Evolutionary conservation across 1,140 invertebrate genomes (phyloP).

Genomic region (Papilio polytes): DNA sequence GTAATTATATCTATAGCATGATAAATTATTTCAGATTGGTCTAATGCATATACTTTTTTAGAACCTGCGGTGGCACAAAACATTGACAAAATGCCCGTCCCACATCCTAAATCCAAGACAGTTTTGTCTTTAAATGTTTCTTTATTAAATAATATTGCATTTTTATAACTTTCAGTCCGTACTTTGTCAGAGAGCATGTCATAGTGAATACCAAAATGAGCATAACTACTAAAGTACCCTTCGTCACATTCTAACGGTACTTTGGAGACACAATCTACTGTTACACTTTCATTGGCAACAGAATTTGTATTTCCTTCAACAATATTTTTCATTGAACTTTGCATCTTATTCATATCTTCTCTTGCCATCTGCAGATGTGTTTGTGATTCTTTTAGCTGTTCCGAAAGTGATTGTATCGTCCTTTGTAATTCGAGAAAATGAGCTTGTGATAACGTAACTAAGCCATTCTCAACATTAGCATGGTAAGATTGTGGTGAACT

Average conservation of each 20-base stretch:
- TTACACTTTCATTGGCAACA: slow-evolving; percentile 60
- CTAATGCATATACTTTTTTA: slow-evolving; percentile 94
- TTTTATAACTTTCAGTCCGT: slow-evolving; percentile 95
- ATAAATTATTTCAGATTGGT: slow-evolving; percentile 94
- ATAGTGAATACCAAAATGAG: slow-evolving; percentile 99
- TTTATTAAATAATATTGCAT: slow-evolving; percentile 95
- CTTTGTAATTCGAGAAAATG: slow-evolving; percentile 87
- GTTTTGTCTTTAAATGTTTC: slow-evolving; percentile 89
- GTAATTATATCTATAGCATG: slow-evolving; percentile 92
- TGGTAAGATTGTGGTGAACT: slow-evolving; percentile 77
- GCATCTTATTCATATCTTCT: slow-evolving; percentile 87
- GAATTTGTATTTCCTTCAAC: slow-evolving; percentile 73
- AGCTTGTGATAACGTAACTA: slow-evolving; percentile 85
- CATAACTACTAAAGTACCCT: slow-evolving; percentile 97
- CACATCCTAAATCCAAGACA: slow-evolving; percentile 97
- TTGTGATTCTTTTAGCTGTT: slow-evolving; percentile 84
- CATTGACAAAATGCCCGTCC: slow-evolving; percentile 97
- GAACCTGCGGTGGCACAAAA: slow-evolving; percentile 98
- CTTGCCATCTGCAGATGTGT: slow-evolving; percentile 84
- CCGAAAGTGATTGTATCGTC: slow-evolving; percentile 85
- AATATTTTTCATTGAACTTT: slow-evolving; percentile 85
- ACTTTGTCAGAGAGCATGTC: slow-evolving; percentile 97
- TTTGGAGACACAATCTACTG: slow-evolving; percentile 77
- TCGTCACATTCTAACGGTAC: slow-evolving; percentile 86
- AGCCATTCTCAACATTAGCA: slow-evolving; percentile 85